Percentiles rank a stretch among this genome's conserved stretches.
These are phyloP conservation scores for Chloroceryle inda DNA, from an alignment of 2,797 vertebrate genomes.

Conservation along the genomic window DNA sequence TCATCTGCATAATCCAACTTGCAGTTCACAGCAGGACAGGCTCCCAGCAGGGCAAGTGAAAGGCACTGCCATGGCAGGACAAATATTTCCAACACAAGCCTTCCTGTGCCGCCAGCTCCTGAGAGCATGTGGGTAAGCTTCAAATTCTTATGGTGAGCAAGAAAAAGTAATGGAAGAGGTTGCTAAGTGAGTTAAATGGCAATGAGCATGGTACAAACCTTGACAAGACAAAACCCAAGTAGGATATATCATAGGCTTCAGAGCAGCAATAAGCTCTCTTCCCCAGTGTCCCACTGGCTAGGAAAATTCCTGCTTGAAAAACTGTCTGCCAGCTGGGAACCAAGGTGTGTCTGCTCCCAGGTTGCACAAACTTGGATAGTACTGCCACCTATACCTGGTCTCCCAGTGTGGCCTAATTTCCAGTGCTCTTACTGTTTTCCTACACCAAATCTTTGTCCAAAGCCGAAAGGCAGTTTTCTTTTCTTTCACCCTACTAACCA, in stretches of 20 bases:
- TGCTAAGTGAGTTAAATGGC: background rate
- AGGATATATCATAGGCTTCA: background rate
- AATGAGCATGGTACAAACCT: background rate
- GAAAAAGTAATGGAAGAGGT: background rate
- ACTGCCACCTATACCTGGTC: background rate
- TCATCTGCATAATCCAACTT: background rate
- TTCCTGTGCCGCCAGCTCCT: background rate
- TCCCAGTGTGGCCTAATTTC: background rate
- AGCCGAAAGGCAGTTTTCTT: background rate
- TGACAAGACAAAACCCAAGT: background rate
- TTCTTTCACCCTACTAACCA: background rate
- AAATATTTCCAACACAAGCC: background rate
- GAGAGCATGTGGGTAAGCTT: background rate
- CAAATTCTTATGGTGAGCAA: background rate
- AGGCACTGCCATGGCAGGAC: rapidly evolving
- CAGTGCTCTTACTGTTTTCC: background rate
- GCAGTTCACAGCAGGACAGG: background rate
- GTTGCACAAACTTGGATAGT: background rate
- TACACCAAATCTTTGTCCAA: background rate
- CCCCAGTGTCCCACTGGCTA: background rate
- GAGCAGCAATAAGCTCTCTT: background rate
- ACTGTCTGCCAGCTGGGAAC: background rate
- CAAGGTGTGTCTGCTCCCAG: background rate
- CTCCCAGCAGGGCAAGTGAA: background rate
- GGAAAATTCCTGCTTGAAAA: background rate